Evolutionary conservation across 2,888 invertebrate species (phyloP).

Genomic region (Polydrusus cervinus): DNA sequence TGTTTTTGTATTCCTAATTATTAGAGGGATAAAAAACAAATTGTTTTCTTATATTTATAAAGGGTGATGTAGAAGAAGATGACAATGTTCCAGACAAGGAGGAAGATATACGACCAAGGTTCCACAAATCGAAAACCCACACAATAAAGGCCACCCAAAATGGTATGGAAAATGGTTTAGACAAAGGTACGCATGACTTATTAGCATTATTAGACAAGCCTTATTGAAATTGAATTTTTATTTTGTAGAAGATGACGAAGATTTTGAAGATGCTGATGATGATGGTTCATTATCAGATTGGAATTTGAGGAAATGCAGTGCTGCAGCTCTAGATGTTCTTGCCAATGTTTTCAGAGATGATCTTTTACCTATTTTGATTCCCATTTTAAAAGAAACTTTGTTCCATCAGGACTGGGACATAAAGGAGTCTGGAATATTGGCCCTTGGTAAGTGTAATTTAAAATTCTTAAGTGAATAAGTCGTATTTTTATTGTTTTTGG

Average conservation of each 20-base stretch:
- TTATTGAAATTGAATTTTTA: neutral
- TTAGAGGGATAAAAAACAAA: neutral
- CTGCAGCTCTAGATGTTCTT: slow-evolving; percentile 96
- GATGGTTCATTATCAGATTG: slow-evolving; percentile 96
- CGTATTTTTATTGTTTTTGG: no score
- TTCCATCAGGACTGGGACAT: slow-evolving; percentile 98
- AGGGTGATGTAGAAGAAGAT: slow-evolving; percentile 98
- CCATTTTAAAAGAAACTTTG: slow-evolving; percentile 96
- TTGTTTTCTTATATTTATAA: slow-evolving; percentile 3
- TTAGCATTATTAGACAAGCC: neutral
- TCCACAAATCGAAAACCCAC: slow-evolving; percentile 95
- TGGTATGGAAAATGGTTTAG: slow-evolving; percentile 72
- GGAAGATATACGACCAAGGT: slow-evolving; percentile 96
- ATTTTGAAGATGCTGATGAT: slow-evolving; percentile 87
- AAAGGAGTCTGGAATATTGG: slow-evolving; percentile 91
- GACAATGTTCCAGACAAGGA: slow-evolving; percentile 97
- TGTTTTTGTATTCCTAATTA: no score
- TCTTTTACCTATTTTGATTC: slow-evolving; percentile 92
- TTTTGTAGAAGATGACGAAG: slow-evolving; percentile 79
- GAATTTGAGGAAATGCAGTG: slow-evolving; percentile 99
- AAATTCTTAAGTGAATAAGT: no score
- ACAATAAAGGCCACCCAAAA: slow-evolving; percentile 77
- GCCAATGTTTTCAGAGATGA: slow-evolving; percentile 98
- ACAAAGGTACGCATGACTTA: slow-evolving; percentile 65
- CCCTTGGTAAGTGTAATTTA: slow-evolving; percentile 73